Conservation (phyloP, 2,797 vertebrate species). For the Eurystomus glaucurus region DNA sequence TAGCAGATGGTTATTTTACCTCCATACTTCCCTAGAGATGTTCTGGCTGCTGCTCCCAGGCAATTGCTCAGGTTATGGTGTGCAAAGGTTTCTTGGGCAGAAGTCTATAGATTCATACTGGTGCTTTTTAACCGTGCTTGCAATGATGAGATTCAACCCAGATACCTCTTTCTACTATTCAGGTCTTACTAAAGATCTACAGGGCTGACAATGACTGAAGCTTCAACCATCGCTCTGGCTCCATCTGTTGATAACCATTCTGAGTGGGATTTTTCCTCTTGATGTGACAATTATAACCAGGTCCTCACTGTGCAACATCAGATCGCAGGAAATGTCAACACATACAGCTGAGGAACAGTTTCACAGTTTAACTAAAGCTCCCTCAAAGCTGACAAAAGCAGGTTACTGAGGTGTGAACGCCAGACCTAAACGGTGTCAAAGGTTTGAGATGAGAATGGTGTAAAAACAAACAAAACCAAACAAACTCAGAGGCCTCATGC, state of each 20-base stretch:
- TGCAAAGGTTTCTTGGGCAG: background rate
- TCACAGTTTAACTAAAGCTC: slow-evolving; percentile 5
- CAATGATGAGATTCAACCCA: background rate
- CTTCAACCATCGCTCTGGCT: background rate
- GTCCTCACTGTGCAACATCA: background rate
- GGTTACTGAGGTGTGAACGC: background rate
- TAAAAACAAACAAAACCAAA: background rate
- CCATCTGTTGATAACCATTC: background rate
- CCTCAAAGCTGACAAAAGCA: background rate
- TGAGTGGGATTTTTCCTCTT: background rate
- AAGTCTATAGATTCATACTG: background rate
- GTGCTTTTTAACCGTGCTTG: background rate
- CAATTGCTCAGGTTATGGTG: background rate
- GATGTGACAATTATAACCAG: background rate
- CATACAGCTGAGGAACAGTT: background rate
- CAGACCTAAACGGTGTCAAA: background rate
- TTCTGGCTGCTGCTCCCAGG: background rate
- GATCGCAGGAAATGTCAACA: background rate
- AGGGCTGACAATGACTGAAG: background rate
- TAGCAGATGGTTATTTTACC: background rate
- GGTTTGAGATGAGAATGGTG: background rate
- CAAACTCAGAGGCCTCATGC: background rate
- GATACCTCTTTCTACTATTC: background rate
- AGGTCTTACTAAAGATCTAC: background rate
- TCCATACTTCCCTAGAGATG: background rate